Conservation (phyloP, 2,113 vertebrate species). For the Sinocyclocheilus anshuiensis region DNA sequence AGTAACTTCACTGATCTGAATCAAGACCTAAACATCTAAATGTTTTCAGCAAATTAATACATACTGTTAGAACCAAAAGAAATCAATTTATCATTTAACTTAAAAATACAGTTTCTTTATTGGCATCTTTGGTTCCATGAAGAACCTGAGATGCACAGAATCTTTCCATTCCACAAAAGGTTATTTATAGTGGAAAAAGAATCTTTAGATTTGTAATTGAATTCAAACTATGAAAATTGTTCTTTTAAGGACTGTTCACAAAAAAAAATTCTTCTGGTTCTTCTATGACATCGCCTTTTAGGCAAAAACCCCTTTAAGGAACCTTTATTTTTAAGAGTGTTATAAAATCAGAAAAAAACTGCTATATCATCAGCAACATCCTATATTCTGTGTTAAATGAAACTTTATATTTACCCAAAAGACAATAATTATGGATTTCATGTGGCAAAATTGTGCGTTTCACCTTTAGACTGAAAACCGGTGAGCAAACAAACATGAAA, state of each 20-base stretch:
- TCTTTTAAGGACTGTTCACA: neutral
- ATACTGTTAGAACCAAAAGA: neutral
- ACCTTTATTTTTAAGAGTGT: neutral
- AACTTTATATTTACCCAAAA: neutral
- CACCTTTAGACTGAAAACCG: constrained; percentile 47
- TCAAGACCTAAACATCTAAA: neutral
- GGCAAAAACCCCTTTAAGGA: neutral
- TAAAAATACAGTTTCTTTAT: neutral
- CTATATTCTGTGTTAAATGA: neutral
- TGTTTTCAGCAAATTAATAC: neutral
- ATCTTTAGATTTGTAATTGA: neutral
- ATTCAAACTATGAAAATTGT: neutral
- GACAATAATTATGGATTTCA: neutral
- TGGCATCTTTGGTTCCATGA: neutral
- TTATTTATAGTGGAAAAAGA: neutral
- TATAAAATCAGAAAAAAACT: neutral
- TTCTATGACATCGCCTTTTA: neutral
- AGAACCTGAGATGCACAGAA: neutral
- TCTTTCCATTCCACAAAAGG: neutral
- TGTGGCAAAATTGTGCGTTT: neutral
- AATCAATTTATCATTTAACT: neutral
- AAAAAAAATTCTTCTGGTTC: no score
- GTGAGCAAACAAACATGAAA: constrained; percentile 38
- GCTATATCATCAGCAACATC: neutral
- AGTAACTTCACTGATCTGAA: neutral